These are phyloP conservation scores for Oikopleura albicans DNA, from an alignment of 23 tunicate genomes.

Conservation along the genomic window DNA sequence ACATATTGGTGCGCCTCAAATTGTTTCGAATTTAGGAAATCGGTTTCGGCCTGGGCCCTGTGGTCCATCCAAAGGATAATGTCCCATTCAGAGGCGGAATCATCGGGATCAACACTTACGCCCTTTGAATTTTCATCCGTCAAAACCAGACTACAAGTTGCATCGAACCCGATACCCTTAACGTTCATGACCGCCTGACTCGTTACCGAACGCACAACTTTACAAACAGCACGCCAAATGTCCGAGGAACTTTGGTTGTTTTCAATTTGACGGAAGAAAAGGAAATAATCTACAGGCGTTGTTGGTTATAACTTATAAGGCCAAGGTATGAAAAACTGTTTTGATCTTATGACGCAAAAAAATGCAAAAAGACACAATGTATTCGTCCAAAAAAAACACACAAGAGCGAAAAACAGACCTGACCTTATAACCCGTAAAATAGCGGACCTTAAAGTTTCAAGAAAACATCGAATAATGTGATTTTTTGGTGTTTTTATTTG, in stretches of 20 bases:
- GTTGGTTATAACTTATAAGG: too few species aligned
- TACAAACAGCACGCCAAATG: too few species aligned
- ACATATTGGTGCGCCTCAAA: conserved; percentile 39
- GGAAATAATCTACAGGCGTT: too few species aligned
- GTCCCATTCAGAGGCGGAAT: conserved; percentile 19
- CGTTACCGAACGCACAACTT: too few species aligned
- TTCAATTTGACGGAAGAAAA: too few species aligned
- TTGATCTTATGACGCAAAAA: too few species aligned
- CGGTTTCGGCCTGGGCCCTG: conserved; percentile 50
- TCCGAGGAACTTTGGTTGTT: too few species aligned
- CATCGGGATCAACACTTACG: conserved; percentile 22
- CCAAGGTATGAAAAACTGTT: too few species aligned
- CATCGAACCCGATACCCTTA: conserved; percentile 75
- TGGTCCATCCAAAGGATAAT: conserved; percentile 97
- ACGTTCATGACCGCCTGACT: conserved; percentile 8
- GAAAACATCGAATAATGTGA: too few species aligned
- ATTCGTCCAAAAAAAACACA: too few species aligned
- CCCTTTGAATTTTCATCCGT: conserved; percentile 36
- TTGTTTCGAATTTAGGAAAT: conserved; percentile 27
- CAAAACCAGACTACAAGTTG: conserved; percentile 75
- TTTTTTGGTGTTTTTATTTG: too few species aligned
- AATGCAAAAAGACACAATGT: too few species aligned
- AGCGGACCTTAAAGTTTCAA: conserved; percentile 40
- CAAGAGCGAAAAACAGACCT: background rate
- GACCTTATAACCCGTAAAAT: background rate